Evolutionary conservation across 2,888 invertebrate species (phyloP), one percentile per base, ranked within the genome.

Genomic region (Sinohyriopsis cumingii): DNA sequence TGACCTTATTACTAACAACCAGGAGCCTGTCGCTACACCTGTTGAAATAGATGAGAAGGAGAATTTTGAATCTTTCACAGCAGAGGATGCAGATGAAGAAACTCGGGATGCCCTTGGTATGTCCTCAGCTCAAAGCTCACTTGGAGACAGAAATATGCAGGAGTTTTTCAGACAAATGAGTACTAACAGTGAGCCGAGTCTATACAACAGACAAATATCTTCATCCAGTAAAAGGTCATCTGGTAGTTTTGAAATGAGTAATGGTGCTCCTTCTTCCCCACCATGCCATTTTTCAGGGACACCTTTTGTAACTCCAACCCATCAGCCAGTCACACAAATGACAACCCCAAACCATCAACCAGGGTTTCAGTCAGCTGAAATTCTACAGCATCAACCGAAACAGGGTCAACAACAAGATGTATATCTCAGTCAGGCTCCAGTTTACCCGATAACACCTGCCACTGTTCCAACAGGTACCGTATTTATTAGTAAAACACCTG

Each of bases 31-130:
- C 20, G 72, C 75, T 53, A 72, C 71, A 59, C 78, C 78, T 56
- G 73, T 75, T 55, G 73, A 72, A 33, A 71, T 79, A 20, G 78
- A 75, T 61, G 76, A 79, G 25, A 83, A 82, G 63, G 85, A 85
- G 63, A 76, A 79, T 60, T 85, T 86, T 82, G 86, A 86, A 73
- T 83, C 84, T 22, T 85, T 86, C 67, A 85, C 85, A 24, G 86
- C 86, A 9, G 83, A 84, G 63, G 72, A 69, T 54, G 77, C 74
- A 15, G 78, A 77, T 55, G 72, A 72, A 24, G 82, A 79, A 62
- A 73, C 76, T 65, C 62, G 80, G 63, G 75, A 77, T 69, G 78
- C 77, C 55, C 71, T 79, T 12, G 79, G 81, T 55, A 75, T 81
- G 69, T 81, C 81, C 12, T 79, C 81, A 55, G 77, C 77, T n/a